Conservation (phyloP, 2,113 vertebrate species). For the Pygoscelis antarcticus region DNA sequence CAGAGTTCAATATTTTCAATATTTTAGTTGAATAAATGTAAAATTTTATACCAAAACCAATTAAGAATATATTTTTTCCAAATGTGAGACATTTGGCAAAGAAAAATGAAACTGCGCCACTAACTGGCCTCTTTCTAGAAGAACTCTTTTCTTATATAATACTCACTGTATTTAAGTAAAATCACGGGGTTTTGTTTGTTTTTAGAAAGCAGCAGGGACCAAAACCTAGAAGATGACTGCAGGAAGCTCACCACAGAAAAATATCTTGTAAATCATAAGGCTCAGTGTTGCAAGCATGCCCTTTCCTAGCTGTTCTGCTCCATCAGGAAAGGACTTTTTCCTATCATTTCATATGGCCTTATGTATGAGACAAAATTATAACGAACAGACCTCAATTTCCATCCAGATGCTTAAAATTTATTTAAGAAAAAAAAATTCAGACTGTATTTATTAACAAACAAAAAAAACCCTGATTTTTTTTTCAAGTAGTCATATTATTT, state of each 20-base stretch:
- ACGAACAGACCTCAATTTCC: background rate
- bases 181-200: background rate
- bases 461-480: accelerated
- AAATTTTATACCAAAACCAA: background rate
- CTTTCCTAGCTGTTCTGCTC: background rate
- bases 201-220: background rate
- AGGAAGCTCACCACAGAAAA: background rate
- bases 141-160: background rate
- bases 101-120: background rate
- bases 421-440: background rate
- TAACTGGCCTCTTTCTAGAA: background rate
- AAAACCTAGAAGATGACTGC: background rate
- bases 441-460: background rate
- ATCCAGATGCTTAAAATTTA: background rate
- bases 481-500: background rate
- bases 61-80: background rate
- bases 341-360: background rate
- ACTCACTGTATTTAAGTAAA: background rate
- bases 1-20: background rate
- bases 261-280: background rate
- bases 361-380: background rate
- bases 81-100: background rate
- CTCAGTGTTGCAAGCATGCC: background rate
- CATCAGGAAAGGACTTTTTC: background rate
- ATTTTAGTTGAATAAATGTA: background rate